Evolutionary conservation across 2,797 vertebrate genomes (phyloP).

Genomic region (Danio kyathit): DNA sequence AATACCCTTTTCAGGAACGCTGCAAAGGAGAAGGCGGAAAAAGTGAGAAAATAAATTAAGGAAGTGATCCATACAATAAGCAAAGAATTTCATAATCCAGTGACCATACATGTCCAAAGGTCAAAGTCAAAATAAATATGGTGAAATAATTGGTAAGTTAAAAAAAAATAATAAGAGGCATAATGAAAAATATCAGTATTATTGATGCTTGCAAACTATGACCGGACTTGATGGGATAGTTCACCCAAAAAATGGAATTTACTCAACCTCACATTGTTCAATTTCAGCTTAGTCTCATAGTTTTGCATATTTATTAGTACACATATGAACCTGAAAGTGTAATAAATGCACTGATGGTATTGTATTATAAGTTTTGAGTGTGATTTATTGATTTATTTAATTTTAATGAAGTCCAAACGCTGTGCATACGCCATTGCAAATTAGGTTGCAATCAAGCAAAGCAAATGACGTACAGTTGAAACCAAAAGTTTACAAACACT

Average conservation of each 20-base stretch:
- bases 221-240: not conserved
- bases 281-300: too few species aligned
- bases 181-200: not conserved
- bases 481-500: too few species aligned
- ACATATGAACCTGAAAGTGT: too few species aligned
- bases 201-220: not conserved
- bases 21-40: conserved; percentile 2
- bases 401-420: too few species aligned
- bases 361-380: too few species aligned
- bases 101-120: not conserved
- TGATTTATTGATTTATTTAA: too few species aligned
- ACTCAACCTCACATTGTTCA: too few species aligned
- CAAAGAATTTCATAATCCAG: conserved; percentile 8
- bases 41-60: not conserved
- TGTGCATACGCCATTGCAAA: too few species aligned
- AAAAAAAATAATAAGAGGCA: not conserved
- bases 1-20: conserved; percentile 21
- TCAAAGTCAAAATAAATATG: not conserved
- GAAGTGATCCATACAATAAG: conserved; percentile 26
- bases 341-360: too few species aligned
- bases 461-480: too few species aligned
- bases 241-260: not conserved
- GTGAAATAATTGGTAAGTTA: not conserved
- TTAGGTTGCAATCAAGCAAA: too few species aligned
- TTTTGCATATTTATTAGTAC: too few species aligned